Percentiles rank a stretch among this genome's conserved stretches.
These are phyloP conservation scores for Athalia circularis DNA, from an alignment of 2,888 invertebrate species.

Conservation along the genomic window DNA sequence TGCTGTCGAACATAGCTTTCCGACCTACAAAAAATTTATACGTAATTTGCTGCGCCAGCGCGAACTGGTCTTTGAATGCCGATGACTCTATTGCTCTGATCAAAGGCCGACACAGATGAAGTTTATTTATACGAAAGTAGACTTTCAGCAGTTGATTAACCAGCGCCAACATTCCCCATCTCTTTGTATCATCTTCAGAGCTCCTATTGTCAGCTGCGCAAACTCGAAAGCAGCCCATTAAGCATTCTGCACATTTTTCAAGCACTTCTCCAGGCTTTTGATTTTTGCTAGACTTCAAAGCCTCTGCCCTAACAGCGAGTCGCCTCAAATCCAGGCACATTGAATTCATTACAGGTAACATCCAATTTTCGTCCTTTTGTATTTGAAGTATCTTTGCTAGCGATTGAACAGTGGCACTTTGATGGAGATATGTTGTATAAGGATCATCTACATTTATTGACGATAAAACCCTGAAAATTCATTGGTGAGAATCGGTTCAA, in stretches of 20 bases:
- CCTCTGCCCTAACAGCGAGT: conserved; percentile 88
- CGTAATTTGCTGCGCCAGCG: conserved; percentile 94
- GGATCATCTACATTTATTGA: conserved; percentile 75
- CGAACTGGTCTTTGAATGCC: conserved; percentile 91
- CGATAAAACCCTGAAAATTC: conserved; percentile 74
- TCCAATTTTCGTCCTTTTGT: conserved; percentile 97
- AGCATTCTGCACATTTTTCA: conserved; percentile 94
- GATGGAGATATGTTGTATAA: conserved; percentile 84
- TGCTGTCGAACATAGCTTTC: conserved; percentile 99
- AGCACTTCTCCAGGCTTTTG: conserved; percentile 82
- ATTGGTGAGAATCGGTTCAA: conserved; percentile 41
- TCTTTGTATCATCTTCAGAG: conserved; percentile 93
- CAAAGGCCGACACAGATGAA: conserved; percentile 93
- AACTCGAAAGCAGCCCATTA: conserved; percentile 95
- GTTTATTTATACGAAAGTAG: conserved; percentile 94
- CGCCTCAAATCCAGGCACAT: conserved; percentile 92
- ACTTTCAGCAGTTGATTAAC: conserved; percentile 98
- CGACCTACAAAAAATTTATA: conserved; percentile 98
- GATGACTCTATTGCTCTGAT: conserved; percentile 97
- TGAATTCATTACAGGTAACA: conserved; percentile 93
- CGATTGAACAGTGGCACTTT: conserved; percentile 85
- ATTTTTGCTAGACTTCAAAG: conserved; percentile 72
- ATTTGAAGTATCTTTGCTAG: conserved; percentile 89
- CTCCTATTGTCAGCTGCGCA: conserved; percentile 96
- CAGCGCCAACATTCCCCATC: conserved; percentile 95